phyloP scores from a whole-genome alignment of 2,113 vertebrate species.

The Hucho hucho region DNA sequence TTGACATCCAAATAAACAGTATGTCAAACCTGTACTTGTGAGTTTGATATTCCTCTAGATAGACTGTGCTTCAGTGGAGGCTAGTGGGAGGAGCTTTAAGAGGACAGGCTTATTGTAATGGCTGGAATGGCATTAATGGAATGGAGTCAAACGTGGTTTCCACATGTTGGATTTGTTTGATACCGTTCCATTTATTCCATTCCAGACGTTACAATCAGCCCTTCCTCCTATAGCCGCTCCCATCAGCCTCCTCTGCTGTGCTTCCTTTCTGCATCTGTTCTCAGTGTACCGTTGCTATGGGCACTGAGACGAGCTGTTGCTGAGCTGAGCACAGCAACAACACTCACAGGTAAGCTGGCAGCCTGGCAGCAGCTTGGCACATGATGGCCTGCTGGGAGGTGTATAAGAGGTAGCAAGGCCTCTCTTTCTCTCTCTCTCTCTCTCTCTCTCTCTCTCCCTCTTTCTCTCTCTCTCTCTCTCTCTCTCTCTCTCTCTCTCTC shows the following conservation, averaged over 20 bases:
- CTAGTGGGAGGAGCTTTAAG: no score
- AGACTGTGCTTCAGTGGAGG: background rate
- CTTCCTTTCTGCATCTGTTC: background rate
- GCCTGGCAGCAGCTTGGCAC: background rate
- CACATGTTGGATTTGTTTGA: no score
- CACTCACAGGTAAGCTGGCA: background rate
- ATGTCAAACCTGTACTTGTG: background rate
- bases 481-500: background rate
- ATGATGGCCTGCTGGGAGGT: background rate
- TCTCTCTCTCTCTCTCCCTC: background rate
- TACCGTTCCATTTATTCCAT: no score
- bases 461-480: background rate
- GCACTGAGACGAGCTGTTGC: background rate
- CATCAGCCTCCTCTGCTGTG: background rate
- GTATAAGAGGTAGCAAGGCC: background rate
- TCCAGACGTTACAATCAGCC: no score
- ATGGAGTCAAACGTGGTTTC: no score
- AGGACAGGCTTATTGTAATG: no score
- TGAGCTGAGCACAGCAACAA: background rate
- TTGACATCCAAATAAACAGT: background rate
- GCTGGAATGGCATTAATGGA: no score
- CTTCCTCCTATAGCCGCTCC: no score
- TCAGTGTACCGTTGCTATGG: background rate
- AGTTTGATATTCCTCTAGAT: background rate
- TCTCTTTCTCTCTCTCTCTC: background rate